phyloP scores from a whole-genome alignment of 2,113 vertebrate genomes.

The Microcebus lehilahytsara region DNA sequence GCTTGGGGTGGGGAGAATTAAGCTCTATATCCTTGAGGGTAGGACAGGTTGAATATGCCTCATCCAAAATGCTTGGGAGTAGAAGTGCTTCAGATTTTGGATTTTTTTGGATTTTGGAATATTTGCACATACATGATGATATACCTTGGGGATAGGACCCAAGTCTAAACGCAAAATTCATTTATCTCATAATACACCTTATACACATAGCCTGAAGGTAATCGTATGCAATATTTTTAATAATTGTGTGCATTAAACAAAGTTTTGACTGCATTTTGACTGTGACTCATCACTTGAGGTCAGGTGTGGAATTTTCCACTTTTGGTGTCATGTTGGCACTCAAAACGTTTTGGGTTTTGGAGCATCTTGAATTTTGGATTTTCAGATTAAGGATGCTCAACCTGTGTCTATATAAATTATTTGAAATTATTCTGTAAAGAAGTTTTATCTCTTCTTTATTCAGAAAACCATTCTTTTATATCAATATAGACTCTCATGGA shows the following conservation, averaged over 20 bases:
- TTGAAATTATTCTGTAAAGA: slow-evolving; percentile 25
- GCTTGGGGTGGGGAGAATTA: not conserved
- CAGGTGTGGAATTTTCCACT: not conserved
- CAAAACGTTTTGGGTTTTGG: not conserved
- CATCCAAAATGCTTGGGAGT: not conserved
- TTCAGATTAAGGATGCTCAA: not conserved
- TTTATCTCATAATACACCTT: not conserved
- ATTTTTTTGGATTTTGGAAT: not conserved
- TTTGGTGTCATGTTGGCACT: not conserved
- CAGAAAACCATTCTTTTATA: not conserved
- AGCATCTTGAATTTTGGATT: not conserved
- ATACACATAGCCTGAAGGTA: not conserved
- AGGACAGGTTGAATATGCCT: not conserved
- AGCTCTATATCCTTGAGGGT: not conserved
- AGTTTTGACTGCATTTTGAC: not conserved
- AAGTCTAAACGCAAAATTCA: not conserved
- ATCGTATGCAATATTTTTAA: not conserved
- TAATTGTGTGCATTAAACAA: not conserved
- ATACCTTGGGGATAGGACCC: not conserved
- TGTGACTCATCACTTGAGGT: not conserved
- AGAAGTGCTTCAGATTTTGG: not conserved
- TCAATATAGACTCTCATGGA: not conserved
- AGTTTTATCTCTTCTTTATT: not conserved
- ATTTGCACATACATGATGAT: not conserved
- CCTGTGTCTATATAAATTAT: not conserved